A percentile compares a stretch with the other conserved stretches of the same genome.
These are phyloP conservation scores for Lomographa bimaculata DNA, from an alignment of 2,888 invertebrate species.

Conservation along the genomic window DNA sequence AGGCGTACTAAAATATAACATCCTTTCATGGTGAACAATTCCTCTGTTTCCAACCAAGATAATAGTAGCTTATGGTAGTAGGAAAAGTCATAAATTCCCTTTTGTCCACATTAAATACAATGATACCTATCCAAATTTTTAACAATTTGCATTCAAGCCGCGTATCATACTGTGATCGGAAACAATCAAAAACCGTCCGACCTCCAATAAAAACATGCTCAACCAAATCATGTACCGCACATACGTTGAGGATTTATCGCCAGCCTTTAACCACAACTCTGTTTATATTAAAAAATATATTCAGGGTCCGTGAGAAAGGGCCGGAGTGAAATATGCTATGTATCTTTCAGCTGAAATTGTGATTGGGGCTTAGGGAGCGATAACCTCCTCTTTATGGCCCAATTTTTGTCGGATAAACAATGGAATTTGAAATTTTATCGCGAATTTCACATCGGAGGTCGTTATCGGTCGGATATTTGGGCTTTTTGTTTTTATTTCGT, in stretches of 20 bases:
- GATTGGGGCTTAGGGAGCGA: conserved; percentile 75
- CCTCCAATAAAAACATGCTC: conserved; percentile 39
- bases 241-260: conserved; percentile 63
- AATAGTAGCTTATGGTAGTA: too few relatives aligned
- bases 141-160: conserved; percentile 9
- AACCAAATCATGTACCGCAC: conserved; percentile 47
- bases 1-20: too few relatives aligned
- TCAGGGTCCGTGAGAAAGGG: conserved; percentile 38
- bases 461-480: conserved; percentile 36
- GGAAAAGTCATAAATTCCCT: too few relatives aligned
- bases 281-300: conserved; percentile 50
- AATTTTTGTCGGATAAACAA: conserved; percentile 76
- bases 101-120: too few relatives aligned
- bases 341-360: conserved; percentile 68
- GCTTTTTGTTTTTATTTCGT: conserved; percentile 36
- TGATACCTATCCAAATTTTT: too few relatives aligned
- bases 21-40: too few relatives aligned
- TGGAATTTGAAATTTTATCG: conserved; percentile 71
- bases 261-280: conserved; percentile 60
- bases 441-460: conserved; percentile 34
- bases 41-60: too few relatives aligned
- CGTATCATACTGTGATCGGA: conserved; percentile 29
- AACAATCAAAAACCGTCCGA: conserved; percentile 19
- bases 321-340: conserved; percentile 64
- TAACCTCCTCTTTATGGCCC: conserved; percentile 74